Evolutionary conservation across 1,140 invertebrate species (phyloP), one percentile per base, ranked within the genome.

Genomic region (Drosophila kohkoa): DNA sequence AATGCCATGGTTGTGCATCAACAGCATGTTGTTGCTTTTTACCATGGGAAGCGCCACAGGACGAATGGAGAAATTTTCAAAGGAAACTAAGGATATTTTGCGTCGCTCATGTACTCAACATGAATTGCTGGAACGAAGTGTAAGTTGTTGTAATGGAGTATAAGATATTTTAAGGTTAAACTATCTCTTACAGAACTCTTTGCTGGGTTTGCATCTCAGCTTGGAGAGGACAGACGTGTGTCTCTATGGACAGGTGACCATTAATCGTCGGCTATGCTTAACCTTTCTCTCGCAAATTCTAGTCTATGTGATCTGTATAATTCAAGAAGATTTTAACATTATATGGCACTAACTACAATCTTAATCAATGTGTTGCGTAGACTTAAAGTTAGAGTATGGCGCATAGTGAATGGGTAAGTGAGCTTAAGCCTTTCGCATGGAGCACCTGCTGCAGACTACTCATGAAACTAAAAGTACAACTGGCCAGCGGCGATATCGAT

Each of bases 391-490:
- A 65, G 62, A 35, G 71, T 55, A 32, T 43, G 15, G 13, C 10
- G 13, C 10, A 3, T 7, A 65, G 73, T 71, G 73, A 75, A 75
- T 65, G 73, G 63, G 30, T 41, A 28, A 64, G 41, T 46, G 48
- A 48, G 25, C 20, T 48, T 15, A 11, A 69, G 57, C 6, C 48
- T 30, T 35, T 48, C 20, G 41, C 49, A 6, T 7, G 43, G 52
- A 11, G 69, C 69, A 74, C 71, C 64, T 74, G 71, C 49, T 54
- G 11, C 55, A 32, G 68, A 55, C 49, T 38, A 38, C 65, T 43
- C 48, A 68, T 74, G 70, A 75, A 70, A 75, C 66, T 45, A 71
- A 70, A 63, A 71, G 73, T 67, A 35, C 55, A 68, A 45, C 64
- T 63, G 51, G 64, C 55, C 32, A 16, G 20, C 11, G 54, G 63